Percentiles rank a stretch among this genome's conserved stretches.
Conservation (phyloP, 2,888 invertebrate species). For the Perizoma affinitatum region DNA sequence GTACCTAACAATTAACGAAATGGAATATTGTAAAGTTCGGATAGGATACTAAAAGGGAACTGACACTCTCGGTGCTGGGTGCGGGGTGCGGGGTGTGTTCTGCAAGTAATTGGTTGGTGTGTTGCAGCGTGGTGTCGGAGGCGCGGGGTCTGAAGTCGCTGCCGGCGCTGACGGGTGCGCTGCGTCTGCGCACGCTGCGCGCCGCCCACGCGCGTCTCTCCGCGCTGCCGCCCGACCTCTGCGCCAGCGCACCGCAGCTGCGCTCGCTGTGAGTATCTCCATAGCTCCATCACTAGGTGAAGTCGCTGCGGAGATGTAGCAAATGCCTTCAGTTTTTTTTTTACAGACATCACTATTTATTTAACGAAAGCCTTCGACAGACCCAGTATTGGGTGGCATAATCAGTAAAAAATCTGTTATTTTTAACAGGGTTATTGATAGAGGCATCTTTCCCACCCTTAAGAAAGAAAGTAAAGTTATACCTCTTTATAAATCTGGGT, state of each 20-base stretch:
- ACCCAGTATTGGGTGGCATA: background rate
- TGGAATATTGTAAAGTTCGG: background rate
- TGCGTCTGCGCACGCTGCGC: constrained; percentile 90
- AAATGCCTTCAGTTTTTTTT: no score
- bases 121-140: constrained; percentile 92
- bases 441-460: constrained; percentile 1
- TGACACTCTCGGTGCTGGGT: no score
- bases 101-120: constrained; percentile 7
- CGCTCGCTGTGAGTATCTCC: constrained; percentile 92
- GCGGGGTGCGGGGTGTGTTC: no score
- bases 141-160: constrained; percentile 90
- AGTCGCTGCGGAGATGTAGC: no score
- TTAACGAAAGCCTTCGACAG: no score
- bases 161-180: constrained; percentile 92
- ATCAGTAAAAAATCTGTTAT: background rate
- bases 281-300: no score
- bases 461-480: constrained; percentile 2
- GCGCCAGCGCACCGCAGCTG: constrained; percentile 90
- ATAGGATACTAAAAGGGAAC: no score
- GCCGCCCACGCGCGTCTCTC: constrained; percentile 92
- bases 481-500: background rate
- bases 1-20: background rate
- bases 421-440: background rate
- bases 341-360: no score
- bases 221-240: constrained; percentile 89